A percentile compares a stretch with the other conserved stretches of the same genome.
phyloP scores from a whole-genome alignment of 2,113 vertebrate species.

The Dermatemys mawii region DNA sequence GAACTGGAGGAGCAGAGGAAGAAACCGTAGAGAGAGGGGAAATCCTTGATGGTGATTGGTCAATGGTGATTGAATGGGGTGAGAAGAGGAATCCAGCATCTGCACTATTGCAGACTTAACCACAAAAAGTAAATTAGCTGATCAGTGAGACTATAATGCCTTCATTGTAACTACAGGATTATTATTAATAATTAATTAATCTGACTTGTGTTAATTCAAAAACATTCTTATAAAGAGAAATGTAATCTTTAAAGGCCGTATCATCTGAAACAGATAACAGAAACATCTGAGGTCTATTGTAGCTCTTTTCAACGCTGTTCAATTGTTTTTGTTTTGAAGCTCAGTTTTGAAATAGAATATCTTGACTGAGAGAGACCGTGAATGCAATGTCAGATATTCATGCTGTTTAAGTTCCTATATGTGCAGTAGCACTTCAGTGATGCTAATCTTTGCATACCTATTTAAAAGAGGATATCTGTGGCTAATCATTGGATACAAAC shows the following conservation, averaged over 20 bases:
- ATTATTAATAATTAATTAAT: neutral
- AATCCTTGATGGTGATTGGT: neutral
- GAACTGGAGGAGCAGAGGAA: neutral
- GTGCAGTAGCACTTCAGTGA: neutral
- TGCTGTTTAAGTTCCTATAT: neutral
- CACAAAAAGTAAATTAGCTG: neutral
- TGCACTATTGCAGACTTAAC: neutral
- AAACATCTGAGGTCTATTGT: neutral
- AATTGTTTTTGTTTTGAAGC: neutral
- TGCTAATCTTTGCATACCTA: neutral
- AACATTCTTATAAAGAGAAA: neutral
- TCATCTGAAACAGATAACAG: neutral
- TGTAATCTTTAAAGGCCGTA: neutral
- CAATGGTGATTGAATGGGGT: neutral
- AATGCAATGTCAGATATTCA: neutral
- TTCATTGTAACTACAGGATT: neutral
- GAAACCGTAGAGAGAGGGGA: neutral
- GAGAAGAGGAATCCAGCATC: neutral
- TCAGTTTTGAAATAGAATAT: neutral
- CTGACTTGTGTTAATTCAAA: neutral
- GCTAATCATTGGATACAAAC: neutral
- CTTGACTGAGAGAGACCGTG: neutral
- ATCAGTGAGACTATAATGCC: neutral
- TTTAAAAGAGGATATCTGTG: neutral
- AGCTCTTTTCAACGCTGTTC: neutral